phyloP scores from a whole-genome alignment of 2,797 vertebrate genomes.

The Coilia nasus region DNA sequence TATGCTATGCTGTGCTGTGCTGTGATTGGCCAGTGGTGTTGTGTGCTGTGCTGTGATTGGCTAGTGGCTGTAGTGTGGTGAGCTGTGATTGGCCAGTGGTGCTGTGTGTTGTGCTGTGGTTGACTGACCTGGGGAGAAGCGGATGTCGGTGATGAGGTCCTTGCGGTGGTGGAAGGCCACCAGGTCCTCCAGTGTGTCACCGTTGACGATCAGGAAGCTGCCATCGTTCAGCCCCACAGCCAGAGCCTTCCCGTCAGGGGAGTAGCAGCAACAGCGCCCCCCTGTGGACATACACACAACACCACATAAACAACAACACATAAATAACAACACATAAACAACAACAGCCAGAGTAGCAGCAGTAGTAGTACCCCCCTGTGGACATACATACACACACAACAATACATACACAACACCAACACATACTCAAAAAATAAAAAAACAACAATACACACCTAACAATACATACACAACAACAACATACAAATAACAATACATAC shows the following conservation, averaged over 20 bases:
- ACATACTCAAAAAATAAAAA: too few species aligned
- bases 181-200: constrained; percentile 96
- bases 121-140: constrained; percentile 92
- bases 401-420: too few species aligned
- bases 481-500: too few species aligned
- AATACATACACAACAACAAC: constrained; percentile 81
- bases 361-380: constrained; percentile 93
- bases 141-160: constrained; percentile 95
- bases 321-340: constrained; percentile 77
- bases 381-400: not conserved
- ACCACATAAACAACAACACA: not conserved
- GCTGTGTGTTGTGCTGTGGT: not conserved
- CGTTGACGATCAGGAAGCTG: constrained; percentile 96
- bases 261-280: constrained; percentile 96
- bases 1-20: too few species aligned
- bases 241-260: constrained; percentile 95
- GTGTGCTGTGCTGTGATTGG: constrained; percentile 11
- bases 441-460: constrained; percentile 73
- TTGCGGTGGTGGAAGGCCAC: constrained; percentile 98
- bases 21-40: too few species aligned
- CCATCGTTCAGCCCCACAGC: constrained; percentile 96
- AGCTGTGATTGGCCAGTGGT: constrained; percentile 31
- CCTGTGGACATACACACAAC: constrained; percentile 70
- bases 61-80: constrained; percentile 30
- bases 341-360: constrained; percentile 96